Conservation (phyloP, 35 echinoderm and acorn worm genomes). For the Hemicentrotus pulcherrimus region DNA sequence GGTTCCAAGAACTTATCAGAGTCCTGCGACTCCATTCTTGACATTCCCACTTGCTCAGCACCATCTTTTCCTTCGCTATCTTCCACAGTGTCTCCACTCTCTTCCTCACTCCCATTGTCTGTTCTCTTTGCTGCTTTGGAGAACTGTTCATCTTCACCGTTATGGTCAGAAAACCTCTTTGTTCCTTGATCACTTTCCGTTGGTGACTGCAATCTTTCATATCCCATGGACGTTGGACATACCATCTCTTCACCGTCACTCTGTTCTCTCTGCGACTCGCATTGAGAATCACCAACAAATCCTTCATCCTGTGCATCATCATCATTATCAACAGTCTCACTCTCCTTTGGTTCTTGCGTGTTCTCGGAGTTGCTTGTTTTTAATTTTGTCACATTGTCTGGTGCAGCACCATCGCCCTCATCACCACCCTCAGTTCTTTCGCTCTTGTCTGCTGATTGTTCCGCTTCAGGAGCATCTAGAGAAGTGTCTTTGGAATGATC, state of each 20-base stretch:
- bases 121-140: conserved; percentile 44
- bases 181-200: conserved; percentile 36
- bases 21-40: background rate
- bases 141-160: background rate
- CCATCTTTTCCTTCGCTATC: conserved; percentile 22
- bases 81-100: conserved; percentile 50
- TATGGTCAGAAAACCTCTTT: conserved; percentile 30
- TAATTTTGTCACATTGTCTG: conserved; percentile 21
- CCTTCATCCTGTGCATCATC: conserved; percentile 23
- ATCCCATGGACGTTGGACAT: conserved; percentile 35
- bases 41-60: background rate
- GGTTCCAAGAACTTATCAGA: conserved; percentile 22
- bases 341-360: background rate
- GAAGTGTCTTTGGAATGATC: conserved; percentile 47
- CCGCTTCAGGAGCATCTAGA: background rate
- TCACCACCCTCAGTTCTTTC: conserved; percentile 6
- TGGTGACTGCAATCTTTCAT: conserved; percentile 37
- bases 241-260: conserved; percentile 16
- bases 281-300: conserved; percentile 16
- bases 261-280: conserved; percentile 34
- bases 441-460: background rate
- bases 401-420: background rate
- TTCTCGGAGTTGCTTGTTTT: background rate
- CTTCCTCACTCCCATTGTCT: background rate
- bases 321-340: background rate